Evolutionary conservation across 2,888 invertebrate species (phyloP), one percentile per base, ranked within the genome.

Genomic region (Drosophila meridiana): DNA sequence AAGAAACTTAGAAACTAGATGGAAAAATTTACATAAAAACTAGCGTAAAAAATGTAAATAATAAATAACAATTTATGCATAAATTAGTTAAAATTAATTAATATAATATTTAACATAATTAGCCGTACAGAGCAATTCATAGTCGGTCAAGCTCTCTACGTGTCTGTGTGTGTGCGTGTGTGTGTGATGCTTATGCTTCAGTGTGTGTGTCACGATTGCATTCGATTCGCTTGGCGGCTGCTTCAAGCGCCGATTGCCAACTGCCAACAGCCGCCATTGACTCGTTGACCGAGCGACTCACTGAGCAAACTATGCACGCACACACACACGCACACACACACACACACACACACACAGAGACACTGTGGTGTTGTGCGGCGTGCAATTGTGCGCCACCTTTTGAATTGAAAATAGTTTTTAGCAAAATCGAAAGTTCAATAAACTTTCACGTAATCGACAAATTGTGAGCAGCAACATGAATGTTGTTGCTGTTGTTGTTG

Each of bases 351-450:
- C 30, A 40, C 50, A 59, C 61, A 58, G 30, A 55, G 3, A 20
- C 40, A 11, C 2, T 71, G 59, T 59, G 52, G 43, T 55, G 65
- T 20, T 67, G 61, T 74, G 48, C 53, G 62, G 68, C 66, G 60
- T 80, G 80, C 80, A 80, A 73, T 70, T 79, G 71, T 71, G 81
- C 66, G 69, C 68, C 78, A 78, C 79, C 75, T 80, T 72, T 79
- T 82, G 79, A 79, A 76, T 72, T 80, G 77, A 71, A 69, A 86
- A 74, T 84, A 84, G 76, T 66, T 56, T 56, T 56, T 65, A 90
- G 87, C 87, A 90, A 92, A 92, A 92, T 86, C 87, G 92, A 92
- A 92, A 91, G 92, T 91, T 92, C 92, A 91, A 91, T 90, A 91
- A 92, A 92, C 92, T 91, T 87, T 91, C 80, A 87, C 80, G 85